Base-by-base conservation (phyloP, 2,888 invertebrate genomes). In the Drosophila peninsularis region DNA sequence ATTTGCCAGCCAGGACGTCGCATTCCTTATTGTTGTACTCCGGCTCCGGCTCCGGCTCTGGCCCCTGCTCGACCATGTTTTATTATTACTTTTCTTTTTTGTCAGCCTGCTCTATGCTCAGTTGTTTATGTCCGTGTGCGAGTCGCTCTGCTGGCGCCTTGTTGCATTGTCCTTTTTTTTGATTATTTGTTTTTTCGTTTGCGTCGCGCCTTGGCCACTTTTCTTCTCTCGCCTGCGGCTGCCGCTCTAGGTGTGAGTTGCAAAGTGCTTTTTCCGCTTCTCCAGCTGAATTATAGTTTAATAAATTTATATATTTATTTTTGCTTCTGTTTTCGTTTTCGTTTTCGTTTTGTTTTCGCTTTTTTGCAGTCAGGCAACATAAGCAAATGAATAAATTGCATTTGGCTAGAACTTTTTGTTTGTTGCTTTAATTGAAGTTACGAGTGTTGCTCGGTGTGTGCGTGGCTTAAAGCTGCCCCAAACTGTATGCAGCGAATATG, bases 241-340 rank as follows among this genome's bases (percentile, higher is more conserved):
- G 21, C 37, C 34, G n/a, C n/a, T 6, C 34, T 72, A 71, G 75
- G 78, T 71, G 81, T 68, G 64, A 72, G 69, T 68, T 52, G 47
- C 83, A 82, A 88, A 88, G 89, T 82, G 87, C 89, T 82, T 82
- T 89, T 75, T 71, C 68, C 71, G 65, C 63, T 68, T 71, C 69
- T 55, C 55, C 79, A 62, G 60, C 75, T 77, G 88, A 88, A 86
- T 83, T 85, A 88, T 85, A 83, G 89, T 85, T 88, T 86, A 88
- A 85, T 85, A 85, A 88, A 85, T 89, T 81, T 75, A 74, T 84
- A 68, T 72, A 80, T 78, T 71, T 88, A 71, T 75, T 68, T 76
- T 55, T 41, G 45, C 53, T 66, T 70, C 7, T 7, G 7, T 7
- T 39, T 14, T 24, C 50, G 2, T 42, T 13, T 34, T 45, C 5